Conservation (phyloP, 2,888 invertebrate genomes). For the Yponomeuta malinellus region DNA sequence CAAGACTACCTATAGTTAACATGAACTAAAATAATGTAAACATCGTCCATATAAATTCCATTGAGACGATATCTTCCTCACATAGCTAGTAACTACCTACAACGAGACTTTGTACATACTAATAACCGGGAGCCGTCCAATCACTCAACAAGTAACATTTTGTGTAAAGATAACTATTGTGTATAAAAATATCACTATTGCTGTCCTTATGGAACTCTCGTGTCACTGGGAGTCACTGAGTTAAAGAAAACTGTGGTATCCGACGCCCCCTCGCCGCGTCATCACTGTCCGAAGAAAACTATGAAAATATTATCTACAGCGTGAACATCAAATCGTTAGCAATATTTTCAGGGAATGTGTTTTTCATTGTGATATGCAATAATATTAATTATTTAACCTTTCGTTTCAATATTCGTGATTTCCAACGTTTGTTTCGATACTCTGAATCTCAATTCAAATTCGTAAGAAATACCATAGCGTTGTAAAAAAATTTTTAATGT, state of each 20-base stretch:
- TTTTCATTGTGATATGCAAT: no score
- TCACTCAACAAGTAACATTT: conserved; percentile 69
- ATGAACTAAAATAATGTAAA: conserved; percentile 8
- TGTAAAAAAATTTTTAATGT: no score
- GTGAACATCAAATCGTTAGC: no score
- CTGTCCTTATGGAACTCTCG: conserved; percentile 29
- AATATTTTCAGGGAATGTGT: no score
- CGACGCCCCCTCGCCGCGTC: conserved; percentile 43
- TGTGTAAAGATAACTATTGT: conserved; percentile 73
- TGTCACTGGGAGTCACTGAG: conserved; percentile 29
- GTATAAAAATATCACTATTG: conserved; percentile 75
- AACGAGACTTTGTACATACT: conserved; percentile 64
- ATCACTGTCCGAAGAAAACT: conserved; percentile 26
- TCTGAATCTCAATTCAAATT: no score
- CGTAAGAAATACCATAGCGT: no score
- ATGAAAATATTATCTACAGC: conserved; percentile 54
- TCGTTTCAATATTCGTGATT: no score
- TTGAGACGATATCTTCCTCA: conserved; percentile 5
- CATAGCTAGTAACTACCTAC: conserved; percentile 26
- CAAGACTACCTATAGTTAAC: background rate
- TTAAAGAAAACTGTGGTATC: conserved; percentile 39
- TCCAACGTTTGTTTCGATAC: no score
- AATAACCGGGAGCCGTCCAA: conserved; percentile 71
- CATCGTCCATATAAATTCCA: conserved; percentile 4
- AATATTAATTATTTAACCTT: no score